Conservation (phyloP, 2,888 invertebrate genomes). For the Spialia ferax region DNA sequence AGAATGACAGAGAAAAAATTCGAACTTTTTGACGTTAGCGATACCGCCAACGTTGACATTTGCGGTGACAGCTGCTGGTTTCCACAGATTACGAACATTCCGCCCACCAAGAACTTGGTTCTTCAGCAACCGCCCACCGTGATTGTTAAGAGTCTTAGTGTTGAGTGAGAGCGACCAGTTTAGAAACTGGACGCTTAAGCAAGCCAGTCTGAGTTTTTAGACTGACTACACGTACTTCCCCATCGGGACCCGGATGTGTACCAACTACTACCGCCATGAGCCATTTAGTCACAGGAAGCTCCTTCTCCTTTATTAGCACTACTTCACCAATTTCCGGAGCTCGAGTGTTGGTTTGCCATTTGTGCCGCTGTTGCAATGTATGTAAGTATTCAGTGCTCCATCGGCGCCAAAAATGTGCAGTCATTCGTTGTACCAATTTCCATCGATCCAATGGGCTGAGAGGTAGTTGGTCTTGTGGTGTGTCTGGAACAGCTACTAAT, state of each 20-base stretch:
- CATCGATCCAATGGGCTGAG: neutral
- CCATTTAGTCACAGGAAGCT: neutral
- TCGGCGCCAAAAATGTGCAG: slow-evolving; percentile 15
- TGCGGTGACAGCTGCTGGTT: neutral
- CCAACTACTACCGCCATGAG: slow-evolving; percentile 7
- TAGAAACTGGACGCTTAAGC: slow-evolving; percentile 22
- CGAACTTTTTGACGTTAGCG: neutral
- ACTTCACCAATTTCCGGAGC: neutral
- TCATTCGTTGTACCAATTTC: slow-evolving; percentile 8
- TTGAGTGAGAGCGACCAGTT: slow-evolving; percentile 22
- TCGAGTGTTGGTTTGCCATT: slow-evolving; percentile 10
- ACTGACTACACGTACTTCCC: slow-evolving; percentile 21
- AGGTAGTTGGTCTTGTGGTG: neutral
- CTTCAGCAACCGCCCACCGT: slow-evolving; percentile 26
- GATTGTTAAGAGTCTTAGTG: slow-evolving; percentile 8
- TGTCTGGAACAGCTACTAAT: neutral
- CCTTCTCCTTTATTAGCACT: neutral
- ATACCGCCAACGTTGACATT: slow-evolving; percentile 1
- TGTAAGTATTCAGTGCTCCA: slow-evolving; percentile 18
- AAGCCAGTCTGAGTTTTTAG: slow-evolving; percentile 20
- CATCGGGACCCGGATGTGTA: slow-evolving; percentile 24
- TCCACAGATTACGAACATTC: neutral
- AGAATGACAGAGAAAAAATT: neutral
- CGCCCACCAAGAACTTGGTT: slow-evolving; percentile 28
- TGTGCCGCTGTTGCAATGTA: slow-evolving; percentile 5